Evolutionary conservation across 2,797 vertebrate species (phyloP).

Genomic region (Brachymystax lenok): DNA sequence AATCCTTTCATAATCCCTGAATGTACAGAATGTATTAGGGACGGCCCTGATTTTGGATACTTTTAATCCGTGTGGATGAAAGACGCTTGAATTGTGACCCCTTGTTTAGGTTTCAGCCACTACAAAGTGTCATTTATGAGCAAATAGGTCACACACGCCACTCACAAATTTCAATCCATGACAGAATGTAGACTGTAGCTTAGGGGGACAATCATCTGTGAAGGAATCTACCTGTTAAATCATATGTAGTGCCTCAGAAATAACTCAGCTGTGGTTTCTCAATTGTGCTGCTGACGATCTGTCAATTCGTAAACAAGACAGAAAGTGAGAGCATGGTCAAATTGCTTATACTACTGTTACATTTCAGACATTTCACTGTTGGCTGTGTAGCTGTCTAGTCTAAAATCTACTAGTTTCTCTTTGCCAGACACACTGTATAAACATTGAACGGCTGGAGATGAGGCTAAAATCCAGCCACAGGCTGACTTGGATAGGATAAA

Average conservation of each 20-base stretch:
- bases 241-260: not conserved
- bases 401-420: not conserved
- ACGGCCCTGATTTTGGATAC: constrained; percentile 63
- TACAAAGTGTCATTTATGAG: constrained; percentile 37
- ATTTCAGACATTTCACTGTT: not conserved
- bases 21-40: constrained; percentile 62
- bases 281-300: not conserved
- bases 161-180: constrained; percentile 33
- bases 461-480: not conserved
- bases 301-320: not conserved
- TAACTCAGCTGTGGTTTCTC: not conserved
- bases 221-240: not conserved
- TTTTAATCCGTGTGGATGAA: constrained; percentile 62
- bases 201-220: constrained; percentile 26
- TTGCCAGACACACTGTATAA: not conserved
- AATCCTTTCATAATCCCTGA: constrained; percentile 69
- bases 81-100: constrained; percentile 64
- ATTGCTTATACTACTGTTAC: not conserved
- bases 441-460: not conserved
- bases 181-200: constrained; percentile 29
- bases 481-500: not conserved
- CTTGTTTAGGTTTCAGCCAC: constrained; percentile 26
- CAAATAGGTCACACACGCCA: constrained; percentile 20
- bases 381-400: not conserved
- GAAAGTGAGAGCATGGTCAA: not conserved